Evolutionary conservation across 2,797 vertebrate species (phyloP).

Genomic region (Pipistrellus nathusii): DNA sequence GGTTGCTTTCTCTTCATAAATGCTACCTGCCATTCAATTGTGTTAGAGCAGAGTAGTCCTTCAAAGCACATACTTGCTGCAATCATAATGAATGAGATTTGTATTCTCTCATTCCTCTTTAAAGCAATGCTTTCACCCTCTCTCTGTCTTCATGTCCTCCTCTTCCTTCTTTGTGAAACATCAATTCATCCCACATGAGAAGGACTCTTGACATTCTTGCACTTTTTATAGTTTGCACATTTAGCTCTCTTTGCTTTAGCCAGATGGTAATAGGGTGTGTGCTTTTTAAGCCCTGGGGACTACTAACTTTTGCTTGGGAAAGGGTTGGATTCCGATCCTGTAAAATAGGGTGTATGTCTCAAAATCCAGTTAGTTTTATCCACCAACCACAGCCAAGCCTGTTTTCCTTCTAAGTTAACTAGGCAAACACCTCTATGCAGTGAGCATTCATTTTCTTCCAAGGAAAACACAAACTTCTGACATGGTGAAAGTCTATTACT

Average conservation of each 20-base stretch:
- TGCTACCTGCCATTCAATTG: neutral
- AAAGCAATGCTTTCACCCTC: neutral
- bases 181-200: neutral
- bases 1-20: constrained; percentile 34
- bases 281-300: neutral
- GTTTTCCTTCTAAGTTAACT: neutral
- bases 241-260: neutral
- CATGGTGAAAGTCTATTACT: neutral
- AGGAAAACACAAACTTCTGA: neutral
- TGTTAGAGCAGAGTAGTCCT: neutral
- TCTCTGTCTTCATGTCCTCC: neutral
- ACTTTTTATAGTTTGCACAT: neutral
- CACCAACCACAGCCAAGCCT: neutral
- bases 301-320: neutral
- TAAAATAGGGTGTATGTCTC: neutral
- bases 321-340: neutral
- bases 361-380: neutral
- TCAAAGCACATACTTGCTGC: neutral
- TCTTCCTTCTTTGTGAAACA: neutral
- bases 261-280: neutral
- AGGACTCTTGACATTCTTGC: neutral
- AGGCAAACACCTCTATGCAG: neutral
- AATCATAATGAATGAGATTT: neutral
- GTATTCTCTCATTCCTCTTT: neutral
- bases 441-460: neutral